A percentile compares a stretch with the other conserved stretches of the same genome.
phyloP scores from a whole-genome alignment of 2,113 vertebrate species.

The Tympanuchus pallidicinctus region DNA sequence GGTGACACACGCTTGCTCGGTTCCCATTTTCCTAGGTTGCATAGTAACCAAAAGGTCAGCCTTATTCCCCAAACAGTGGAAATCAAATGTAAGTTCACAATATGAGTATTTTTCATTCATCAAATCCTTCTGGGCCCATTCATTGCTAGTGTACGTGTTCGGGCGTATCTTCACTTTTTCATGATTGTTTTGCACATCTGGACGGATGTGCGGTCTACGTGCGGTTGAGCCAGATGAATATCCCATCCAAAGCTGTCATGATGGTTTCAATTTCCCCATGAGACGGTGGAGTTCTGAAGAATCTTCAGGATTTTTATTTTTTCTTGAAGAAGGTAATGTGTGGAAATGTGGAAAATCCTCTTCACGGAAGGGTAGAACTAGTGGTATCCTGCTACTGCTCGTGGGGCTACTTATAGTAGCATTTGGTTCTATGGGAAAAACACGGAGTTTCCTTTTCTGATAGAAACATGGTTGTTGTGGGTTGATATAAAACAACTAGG shows the following conservation, averaged over 20 bases:
- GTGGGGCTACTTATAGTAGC: not conserved
- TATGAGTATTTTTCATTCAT: conserved; percentile 34
- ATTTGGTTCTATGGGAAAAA: not conserved
- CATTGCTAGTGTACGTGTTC: not conserved
- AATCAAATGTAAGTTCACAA: conserved; percentile 48
- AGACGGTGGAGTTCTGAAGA: not conserved
- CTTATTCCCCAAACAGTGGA: conserved; percentile 45
- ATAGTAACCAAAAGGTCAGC: conserved; percentile 67
- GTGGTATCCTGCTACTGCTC: not conserved
- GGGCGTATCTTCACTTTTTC: conserved; percentile 49
- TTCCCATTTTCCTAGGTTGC: conserved; percentile 68
- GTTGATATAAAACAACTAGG: too few species aligned
- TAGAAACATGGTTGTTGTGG: not conserved
- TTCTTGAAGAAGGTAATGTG: not conserved
- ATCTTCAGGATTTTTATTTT: not conserved
- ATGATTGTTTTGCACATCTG: conserved; percentile 40
- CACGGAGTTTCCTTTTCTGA: not conserved
- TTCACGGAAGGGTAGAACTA: not conserved
- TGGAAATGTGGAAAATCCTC: not conserved
- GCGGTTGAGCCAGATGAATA: not conserved
- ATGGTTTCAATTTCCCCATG: not conserved
- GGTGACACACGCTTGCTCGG: conserved; percentile 8
- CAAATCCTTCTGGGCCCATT: conserved; percentile 64
- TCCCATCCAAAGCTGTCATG: not conserved
- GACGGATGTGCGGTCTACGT: not conserved